Conservation (phyloP, 2,113 vertebrate genomes). For the Spea multiplicata region DNA sequence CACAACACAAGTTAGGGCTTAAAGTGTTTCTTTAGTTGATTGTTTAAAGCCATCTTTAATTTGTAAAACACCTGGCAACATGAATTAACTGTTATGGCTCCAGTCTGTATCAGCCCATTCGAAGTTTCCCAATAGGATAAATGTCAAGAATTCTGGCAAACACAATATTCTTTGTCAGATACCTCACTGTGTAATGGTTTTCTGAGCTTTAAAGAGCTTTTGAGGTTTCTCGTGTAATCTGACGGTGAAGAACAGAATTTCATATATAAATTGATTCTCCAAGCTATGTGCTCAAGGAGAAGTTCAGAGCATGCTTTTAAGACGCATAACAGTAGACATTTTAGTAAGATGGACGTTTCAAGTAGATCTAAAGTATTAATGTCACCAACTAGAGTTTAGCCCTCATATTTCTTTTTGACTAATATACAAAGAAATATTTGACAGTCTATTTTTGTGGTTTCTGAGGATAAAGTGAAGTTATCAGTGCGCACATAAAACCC, state of each 20-base stretch:
- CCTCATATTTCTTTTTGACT: not conserved
- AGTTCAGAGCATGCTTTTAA: no score
- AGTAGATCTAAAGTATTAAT: no score
- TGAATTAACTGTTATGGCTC: not conserved
- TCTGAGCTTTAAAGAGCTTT: conserved; percentile 14
- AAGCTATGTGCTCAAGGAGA: no score
- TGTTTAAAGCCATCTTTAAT: not conserved
- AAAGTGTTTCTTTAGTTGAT: conserved; percentile 16
- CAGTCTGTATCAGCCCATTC: not conserved
- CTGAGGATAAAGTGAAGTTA: not conserved
- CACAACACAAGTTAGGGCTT: not conserved
- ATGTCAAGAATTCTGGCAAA: not conserved
- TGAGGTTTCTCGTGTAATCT: not conserved
- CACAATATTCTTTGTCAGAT: no score
- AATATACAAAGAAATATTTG: not conserved
- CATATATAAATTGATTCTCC: no score
- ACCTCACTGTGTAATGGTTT: not conserved
- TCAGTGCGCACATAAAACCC: not conserved
- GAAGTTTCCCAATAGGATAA: not conserved
- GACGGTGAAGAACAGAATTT: no score
- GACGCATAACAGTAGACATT: no score
- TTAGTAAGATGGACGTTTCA: no score
- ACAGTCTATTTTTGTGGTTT: no score
- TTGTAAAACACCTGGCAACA: not conserved
- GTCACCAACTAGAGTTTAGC: no score